Conservation (phyloP, 2,797 vertebrate genomes). For the Antrozous pallidus region DNA sequence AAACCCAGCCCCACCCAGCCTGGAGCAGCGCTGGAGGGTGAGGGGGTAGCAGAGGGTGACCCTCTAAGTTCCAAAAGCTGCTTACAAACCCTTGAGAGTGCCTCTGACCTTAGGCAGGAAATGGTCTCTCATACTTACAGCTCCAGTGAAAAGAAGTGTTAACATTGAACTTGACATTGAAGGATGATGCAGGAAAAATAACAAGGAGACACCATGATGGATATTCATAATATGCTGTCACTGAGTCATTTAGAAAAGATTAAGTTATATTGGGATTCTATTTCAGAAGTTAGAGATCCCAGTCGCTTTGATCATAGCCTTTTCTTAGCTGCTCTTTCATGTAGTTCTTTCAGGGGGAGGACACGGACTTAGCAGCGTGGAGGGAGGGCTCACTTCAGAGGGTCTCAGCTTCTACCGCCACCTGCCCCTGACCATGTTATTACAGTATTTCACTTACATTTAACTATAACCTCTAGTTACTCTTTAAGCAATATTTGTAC, state of each 20-base stretch:
- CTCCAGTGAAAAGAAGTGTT: background rate
- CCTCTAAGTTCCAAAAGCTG: background rate
- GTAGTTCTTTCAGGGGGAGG: too few species aligned
- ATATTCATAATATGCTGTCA: background rate
- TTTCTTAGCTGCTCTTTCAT: background rate
- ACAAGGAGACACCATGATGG: background rate
- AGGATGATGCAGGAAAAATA: background rate
- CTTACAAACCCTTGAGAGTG: background rate
- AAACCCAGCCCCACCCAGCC: background rate
- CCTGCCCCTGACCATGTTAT: background rate
- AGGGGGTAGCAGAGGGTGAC: background rate
- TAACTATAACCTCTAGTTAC: background rate
- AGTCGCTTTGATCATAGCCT: background rate
- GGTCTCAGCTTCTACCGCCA: background rate
- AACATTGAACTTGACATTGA: background rate
- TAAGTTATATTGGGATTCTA: background rate
- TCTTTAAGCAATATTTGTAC: background rate
- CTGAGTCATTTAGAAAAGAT: constrained; percentile 5
- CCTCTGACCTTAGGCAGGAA: background rate
- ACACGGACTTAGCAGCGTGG: too few species aligned
- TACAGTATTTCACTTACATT: background rate
- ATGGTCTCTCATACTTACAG: background rate
- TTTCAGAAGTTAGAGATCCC: background rate
- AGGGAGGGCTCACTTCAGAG: background rate
- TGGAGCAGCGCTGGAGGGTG: too few species aligned